phyloP scores from a whole-genome alignment of 2,888 invertebrate species.

The Priocnemis perturbator region DNA sequence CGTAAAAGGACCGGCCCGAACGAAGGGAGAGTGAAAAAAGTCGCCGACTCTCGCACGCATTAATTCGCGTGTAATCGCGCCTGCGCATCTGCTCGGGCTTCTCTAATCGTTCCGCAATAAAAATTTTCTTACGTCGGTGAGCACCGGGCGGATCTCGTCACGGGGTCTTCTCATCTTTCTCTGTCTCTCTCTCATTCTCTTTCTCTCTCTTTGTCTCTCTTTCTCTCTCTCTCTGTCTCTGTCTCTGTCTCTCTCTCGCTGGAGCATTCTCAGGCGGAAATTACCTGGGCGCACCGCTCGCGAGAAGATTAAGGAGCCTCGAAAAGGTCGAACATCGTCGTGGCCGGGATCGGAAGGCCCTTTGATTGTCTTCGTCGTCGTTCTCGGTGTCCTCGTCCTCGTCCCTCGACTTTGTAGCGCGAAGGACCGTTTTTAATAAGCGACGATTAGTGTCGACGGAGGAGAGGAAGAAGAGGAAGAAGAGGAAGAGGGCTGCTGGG shows the following conservation, averaged over 20 bases:
- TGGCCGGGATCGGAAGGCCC: conserved; percentile 39
- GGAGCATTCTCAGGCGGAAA: conserved; percentile 14
- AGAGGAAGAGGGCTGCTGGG: too few relatives aligned
- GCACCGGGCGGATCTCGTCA: too few relatives aligned
- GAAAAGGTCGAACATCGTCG: conserved; percentile 21
- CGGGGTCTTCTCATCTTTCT: background rate
- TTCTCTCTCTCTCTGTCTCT: too few relatives aligned
- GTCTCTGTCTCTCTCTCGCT: background rate
- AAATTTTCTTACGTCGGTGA: too few relatives aligned
- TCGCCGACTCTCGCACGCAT: too few relatives aligned
- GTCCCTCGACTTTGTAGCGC: conserved; percentile 29
- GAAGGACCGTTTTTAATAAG: conserved; percentile 70
- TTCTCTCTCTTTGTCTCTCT: background rate
- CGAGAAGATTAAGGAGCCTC: conserved; percentile 33
- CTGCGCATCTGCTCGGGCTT: too few relatives aligned
- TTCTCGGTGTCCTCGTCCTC: conserved; percentile 28
- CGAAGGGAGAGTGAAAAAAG: too few relatives aligned
- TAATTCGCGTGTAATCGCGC: too few relatives aligned
- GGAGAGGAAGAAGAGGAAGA: conserved; percentile 27
- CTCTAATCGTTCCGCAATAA: too few relatives aligned
- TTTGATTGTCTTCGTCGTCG: conserved; percentile 48
- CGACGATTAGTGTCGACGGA: conserved; percentile 64
- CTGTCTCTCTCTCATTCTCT: background rate
- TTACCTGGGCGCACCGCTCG: conserved; percentile 30
- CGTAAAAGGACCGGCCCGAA: too few relatives aligned